Evolutionary conservation across 2,113 vertebrate species (phyloP), one percentile per base, ranked within the genome.

Genomic region (Anhinga rufa): DNA sequence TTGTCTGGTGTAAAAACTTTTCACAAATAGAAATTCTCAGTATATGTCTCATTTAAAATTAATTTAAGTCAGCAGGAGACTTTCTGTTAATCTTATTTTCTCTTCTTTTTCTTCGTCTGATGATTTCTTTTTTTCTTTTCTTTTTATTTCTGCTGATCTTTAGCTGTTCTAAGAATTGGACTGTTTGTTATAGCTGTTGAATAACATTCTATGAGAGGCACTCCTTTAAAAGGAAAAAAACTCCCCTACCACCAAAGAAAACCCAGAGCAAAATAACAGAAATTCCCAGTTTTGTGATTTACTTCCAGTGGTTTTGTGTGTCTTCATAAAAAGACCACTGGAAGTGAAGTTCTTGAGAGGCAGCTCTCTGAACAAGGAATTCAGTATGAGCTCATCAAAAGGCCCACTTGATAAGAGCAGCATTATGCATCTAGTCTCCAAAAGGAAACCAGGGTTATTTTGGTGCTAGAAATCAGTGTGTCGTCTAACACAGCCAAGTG

Each of bases 401-500:
- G 82, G 55, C 21, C 77, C 31, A 80, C 90, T 95, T 94, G 92
- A 94, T 96, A 90, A 96, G 3, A 82, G 51, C 48, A 58, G 2
- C 6, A 18, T 62, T 68, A n/a, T n/a, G 51, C 60, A 87, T 90
- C 81, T 44, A 66, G 51, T 91, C 83, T 95, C 92, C 64, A 32
- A 82, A 95, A 92, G 92, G 82, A 97, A 96, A 72, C 66, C 42
- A 18, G 18, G 62, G 32, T 65, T 93, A 84, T 96, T 95, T 84
- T 93, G 62, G 79, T 92, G 34, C 68, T 93, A 69, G 90, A 95
- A 97, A 96, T 75, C 92, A 77, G 88, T 93, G 96, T 96, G 95
- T 80, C 14, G 18, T 95, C 94, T 93, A 92, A 86, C 92, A 78
- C 34, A 88, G 80, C 87, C 91, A 97, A 98, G 97, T 98, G 98